Evolutionary conservation across 30 jellyfish, hydroid and myxozoan species (phyloP).

Genomic region (Clytia hemisphaerica): DNA sequence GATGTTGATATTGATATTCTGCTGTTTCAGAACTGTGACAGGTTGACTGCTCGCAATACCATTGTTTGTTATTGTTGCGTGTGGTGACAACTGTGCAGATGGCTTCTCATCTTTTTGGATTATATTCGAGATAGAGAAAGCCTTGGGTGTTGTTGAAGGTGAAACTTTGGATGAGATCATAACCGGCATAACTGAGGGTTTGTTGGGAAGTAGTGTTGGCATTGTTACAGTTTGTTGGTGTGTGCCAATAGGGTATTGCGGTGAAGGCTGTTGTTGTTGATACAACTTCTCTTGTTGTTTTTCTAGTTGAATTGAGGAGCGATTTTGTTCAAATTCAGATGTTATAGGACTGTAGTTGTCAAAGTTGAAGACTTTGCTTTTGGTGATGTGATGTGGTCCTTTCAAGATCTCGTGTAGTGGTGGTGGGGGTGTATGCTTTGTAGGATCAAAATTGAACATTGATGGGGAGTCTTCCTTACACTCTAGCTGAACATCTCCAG

Average conservation of each 20-base stretch:
- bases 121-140: conserved; percentile 56
- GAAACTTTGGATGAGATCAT: conserved; percentile 22
- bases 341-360: not conserved
- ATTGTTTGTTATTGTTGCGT: not conserved
- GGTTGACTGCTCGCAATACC: too few species aligned
- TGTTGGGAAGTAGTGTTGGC: too few species aligned
- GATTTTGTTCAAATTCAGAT: not conserved
- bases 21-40: not conserved
- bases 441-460: not conserved
- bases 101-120: conserved; percentile 43
- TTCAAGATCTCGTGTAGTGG: not conserved
- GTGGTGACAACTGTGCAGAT: not conserved
- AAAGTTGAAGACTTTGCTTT: conserved; percentile 7
- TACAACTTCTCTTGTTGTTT: too few species aligned
- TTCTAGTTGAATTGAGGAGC: conserved; percentile 16
- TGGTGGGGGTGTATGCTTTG: not conserved
- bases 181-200: too few species aligned
- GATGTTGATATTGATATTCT: not conserved
- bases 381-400: not conserved
- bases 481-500: too few species aligned
- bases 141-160: conserved; percentile 26
- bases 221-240: not conserved
- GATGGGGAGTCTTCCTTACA: conserved; percentile 23
- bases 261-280: too few species aligned
- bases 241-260: too few species aligned